Base-by-base conservation (phyloP, 1,140 invertebrate species). In the Nasonia giraulti region DNA sequence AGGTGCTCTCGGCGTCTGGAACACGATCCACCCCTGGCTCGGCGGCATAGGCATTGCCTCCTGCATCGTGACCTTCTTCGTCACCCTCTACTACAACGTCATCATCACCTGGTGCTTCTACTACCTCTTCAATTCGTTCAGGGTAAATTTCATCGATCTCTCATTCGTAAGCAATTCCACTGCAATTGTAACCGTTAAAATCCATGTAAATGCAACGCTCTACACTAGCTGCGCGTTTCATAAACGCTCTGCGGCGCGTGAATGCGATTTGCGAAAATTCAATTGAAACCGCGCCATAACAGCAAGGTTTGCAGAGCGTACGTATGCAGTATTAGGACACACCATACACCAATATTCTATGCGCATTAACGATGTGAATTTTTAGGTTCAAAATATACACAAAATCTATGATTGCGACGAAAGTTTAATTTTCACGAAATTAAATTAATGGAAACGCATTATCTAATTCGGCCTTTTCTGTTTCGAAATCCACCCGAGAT, bases 21-120 rank as follows among this genome's bases (percentile, higher is more conserved):
- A 98, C 91, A 97, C 96, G 73, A 97, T 98, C 86, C 97, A 98
- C 90, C 97, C 98, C 0, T 98, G 97, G 96, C 93, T 98, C 82
- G 97, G 97, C 7, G 97, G 97, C 66, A 97, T 98, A 85, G 97
- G 97, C 23, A 97, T 99, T 82, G 96, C 98, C 17, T 97, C 96
- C 80, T 98, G 97, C 89, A 95, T 99, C 75, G 98, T 99, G 69
- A 98, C 97, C 0, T 96, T 98, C 77, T 97, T 98, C 90, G 97
- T 98, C 27, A 97, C 97, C 2, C 94, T 99, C 55, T 99, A 99
- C 92, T 99, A 99, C 94, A 99, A 99, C 90, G 98, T 99, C 87
- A 99, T 99, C 91, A 98, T 99, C 89, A 98, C 98, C 69, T 99
- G 98, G 98, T 99, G 98, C 87, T 96, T 99, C 93, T 99, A 96